Base-by-base conservation (phyloP, 2,113 vertebrate species). In the Melanerpes formicivorus region DNA sequence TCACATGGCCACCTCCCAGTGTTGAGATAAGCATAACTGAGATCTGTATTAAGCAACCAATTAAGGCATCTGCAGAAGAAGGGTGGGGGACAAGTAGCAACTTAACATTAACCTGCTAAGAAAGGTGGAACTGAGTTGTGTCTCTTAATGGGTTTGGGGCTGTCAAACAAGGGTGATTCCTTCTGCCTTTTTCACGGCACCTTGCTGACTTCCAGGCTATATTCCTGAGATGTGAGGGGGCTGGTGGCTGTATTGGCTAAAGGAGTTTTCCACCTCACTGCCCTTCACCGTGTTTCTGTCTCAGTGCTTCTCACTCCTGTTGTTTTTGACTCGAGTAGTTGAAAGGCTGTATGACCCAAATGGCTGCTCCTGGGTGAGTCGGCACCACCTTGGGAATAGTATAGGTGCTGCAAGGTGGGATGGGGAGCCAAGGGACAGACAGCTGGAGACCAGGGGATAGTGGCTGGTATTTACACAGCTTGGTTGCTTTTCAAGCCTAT, bases 21-120 rank as follows among this genome's bases (percentile, higher is more conserved):
- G 23, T 74, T 75, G 88, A 2, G 69, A 87, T 80, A 64, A 84
- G 78, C 71, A 0, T 66, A 89, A 37, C 72, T n/a, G 81, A 88
- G 91, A 84, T 84, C 65, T 91, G 62, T 86, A 54, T 75, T 87
- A 27, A 80, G 69, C 15, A 75, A 22, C 54, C 63, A 69, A 80
- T 88, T 92, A 55, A 72, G 65, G 69, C 44, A 4, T 42, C 48
- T 77, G 37, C 65, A 30, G 66, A 56, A 30, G 27, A 4, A 23
- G 22, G 14, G 7, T 0, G 23, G 8, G 9, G 5, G 10, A 3
- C 10, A 30, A 48, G 29, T 12, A 27, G 6, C 10, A 71, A 65
- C 54, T 78, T 80, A 67, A 34, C 27, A 7, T 73, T 34, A 75
- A 74, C 26, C n/a, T 83, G 2, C 37, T 27, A 16, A 63, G 62